Base-by-base conservation (phyloP, 2,888 invertebrate species). In the Ligdia adustata region DNA sequence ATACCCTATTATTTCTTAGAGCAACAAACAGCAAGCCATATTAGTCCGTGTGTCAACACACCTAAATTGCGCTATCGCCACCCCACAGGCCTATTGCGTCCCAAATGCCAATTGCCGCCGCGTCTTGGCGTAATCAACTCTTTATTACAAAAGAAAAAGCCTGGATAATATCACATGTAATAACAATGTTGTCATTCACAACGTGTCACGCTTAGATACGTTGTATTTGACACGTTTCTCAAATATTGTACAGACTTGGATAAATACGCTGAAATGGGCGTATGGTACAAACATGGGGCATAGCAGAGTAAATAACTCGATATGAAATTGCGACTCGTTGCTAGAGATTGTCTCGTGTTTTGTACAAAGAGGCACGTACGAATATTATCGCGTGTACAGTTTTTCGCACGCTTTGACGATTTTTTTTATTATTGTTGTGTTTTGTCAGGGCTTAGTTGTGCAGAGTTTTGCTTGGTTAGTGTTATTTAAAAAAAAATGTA, bases 161-260 rank as follows among this genome's bases (percentile, higher is more conserved):
- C 67, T 70, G 72, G 74, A 81, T 79, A 82, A 88, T 85, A 84
- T 84, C 79, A 82, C 78, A 77, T 74, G 83, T 85, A 84, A 87
- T 86, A 85, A 79, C 81, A 75, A 77, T 81, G 79, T n/a, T 77
- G 78, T 71, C 72, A 69, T 72, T 65, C 62, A 69, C 72, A 75
- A 81, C 87, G 87, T 89, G 89, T 81, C 76, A 70, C 78, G 85
- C 80, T 75, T 89, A 75, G 81, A 83, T 86, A 86, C 85, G 82
- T 79, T 70, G 71, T 77, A 76, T 81, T 85, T 85, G 87, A 79
- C 89, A 90, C 90, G 89, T 89, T 88, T 89, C 57, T 75, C 89
- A 90, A 89, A 90, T 90, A 90, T 90, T 90, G 84, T 82, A 67
- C 68, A 79, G 79, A 78, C 74, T 79, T 69, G 22, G 64, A 78